A percentile compares a stretch with the other conserved stretches of the same genome.
Evolutionary conservation across 2,113 vertebrate species (phyloP).

Genomic region (Toxostoma redivivum): DNA sequence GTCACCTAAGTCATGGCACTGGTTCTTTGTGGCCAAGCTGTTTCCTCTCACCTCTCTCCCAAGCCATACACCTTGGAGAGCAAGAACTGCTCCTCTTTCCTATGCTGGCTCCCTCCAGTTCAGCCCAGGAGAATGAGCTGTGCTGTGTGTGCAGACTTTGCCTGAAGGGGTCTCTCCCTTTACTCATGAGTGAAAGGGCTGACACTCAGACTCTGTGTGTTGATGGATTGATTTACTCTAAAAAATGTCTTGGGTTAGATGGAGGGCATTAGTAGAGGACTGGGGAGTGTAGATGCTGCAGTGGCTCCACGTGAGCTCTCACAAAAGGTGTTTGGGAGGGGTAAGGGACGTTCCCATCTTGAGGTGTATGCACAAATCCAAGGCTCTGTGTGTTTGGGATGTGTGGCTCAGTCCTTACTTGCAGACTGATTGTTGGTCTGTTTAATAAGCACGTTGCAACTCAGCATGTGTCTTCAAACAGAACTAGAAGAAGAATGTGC

Average conservation of each 20-base stretch:
- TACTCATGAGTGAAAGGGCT: not conserved
- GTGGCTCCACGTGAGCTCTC: not conserved
- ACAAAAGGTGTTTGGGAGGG: rapidly evolving
- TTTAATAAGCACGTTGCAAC: not conserved
- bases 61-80: not conserved
- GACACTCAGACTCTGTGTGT: not conserved
- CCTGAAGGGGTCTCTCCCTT: not conserved
- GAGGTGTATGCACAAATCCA: not conserved
- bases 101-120: not conserved
- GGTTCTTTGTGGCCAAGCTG: not conserved
- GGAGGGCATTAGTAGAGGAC: not conserved
- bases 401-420: not conserved
- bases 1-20: rapidly evolving
- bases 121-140: not conserved
- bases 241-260: not conserved
- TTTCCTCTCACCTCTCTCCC: not conserved
- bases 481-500: not conserved
- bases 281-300: not conserved
- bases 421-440: not conserved
- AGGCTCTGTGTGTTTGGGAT: not conserved
- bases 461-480: not conserved
- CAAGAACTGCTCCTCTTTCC: not conserved
- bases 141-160: rapidly evolving
- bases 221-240: not conserved
- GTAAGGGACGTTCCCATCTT: not conserved